Conservation (phyloP, 2,888 invertebrate genomes). For the Acronicta leporina region DNA sequence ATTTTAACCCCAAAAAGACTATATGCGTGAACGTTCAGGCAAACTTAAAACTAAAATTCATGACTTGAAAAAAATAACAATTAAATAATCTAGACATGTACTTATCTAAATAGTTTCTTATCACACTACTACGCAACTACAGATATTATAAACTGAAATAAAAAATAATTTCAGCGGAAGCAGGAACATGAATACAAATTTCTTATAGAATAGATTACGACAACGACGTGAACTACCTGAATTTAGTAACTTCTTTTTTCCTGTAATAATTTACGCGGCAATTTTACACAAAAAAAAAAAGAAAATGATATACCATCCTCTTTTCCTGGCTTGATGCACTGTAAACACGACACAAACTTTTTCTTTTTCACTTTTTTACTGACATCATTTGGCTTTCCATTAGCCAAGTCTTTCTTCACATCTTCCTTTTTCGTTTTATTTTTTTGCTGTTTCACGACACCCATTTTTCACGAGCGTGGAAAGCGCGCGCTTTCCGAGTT, state of each 20-base stretch:
- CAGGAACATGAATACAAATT: slow-evolving; percentile 29
- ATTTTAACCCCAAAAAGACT: too few species aligned
- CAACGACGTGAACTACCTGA: slow-evolving; percentile 14
- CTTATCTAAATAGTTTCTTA: background rate
- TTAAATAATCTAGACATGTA: too few species aligned
- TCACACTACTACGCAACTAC: background rate
- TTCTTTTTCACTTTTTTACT: slow-evolving; percentile 86
- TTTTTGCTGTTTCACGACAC: slow-evolving; percentile 82
- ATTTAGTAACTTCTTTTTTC: slow-evolving; percentile 21
- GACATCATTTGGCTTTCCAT: slow-evolving; percentile 78
- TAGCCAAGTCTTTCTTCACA: slow-evolving; percentile 69
- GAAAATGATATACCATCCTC: slow-evolving; percentile 74
- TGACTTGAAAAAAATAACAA: too few species aligned
- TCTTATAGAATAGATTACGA: slow-evolving; percentile 31
- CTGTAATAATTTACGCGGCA: slow-evolving; percentile 37
- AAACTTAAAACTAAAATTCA: background rate
- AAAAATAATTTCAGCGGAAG: slow-evolving; percentile 22
- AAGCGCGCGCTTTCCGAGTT: slow-evolving; percentile 62
- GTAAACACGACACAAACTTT: slow-evolving; percentile 86
- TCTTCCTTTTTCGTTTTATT: slow-evolving; percentile 73
- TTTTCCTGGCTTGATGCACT: slow-evolving; percentile 85
- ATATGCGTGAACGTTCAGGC: too few species aligned
- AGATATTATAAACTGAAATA: too few species aligned
- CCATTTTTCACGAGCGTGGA: slow-evolving; percentile 75
- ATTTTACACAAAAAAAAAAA: slow-evolving; percentile 19